Percentiles rank a stretch among this genome's conserved stretches.
These are phyloP conservation scores for Aphelenchoides besseyi DNA, from an alignment of 1,140 invertebrate species.

Conservation along the genomic window DNA sequence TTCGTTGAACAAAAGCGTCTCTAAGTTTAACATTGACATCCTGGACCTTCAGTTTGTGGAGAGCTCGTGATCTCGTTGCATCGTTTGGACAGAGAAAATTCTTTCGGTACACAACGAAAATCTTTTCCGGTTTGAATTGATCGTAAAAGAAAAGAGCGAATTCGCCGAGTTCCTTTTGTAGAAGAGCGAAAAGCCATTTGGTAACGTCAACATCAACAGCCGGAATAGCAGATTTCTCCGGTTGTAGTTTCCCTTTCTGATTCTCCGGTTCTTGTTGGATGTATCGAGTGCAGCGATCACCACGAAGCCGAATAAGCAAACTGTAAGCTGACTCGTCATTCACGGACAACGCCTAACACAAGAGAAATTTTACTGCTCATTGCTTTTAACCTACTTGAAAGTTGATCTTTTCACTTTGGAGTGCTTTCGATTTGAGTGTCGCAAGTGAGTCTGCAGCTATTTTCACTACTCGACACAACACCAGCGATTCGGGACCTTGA, in stretches of 20 bases:
- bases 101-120: background rate
- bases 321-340: conserved; percentile 2
- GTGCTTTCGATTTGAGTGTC: background rate
- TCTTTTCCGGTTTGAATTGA: conserved; percentile 1
- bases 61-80: background rate
- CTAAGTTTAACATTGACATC: background rate
- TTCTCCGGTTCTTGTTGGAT: background rate
- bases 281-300: conserved; percentile 7
- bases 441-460: background rate
- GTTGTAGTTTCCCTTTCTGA: background rate
- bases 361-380: background rate
- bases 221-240: conserved; percentile 13
- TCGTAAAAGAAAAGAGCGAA: conserved; percentile 11
- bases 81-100: conserved; percentile 3
- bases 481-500: background rate
- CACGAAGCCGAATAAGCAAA: background rate
- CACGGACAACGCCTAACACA: background rate
- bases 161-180: background rate
- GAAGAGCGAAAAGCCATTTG: background rate
- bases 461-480: background rate
- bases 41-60: background rate
- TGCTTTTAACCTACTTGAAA: background rate
- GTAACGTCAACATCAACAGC: conserved; percentile 4
- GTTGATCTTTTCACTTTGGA: background rate
- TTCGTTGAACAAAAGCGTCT: background rate